Percentiles rank a stretch among this genome's conserved stretches.
These are phyloP conservation scores for Seriola rivoliana DNA, from an alignment of 2,113 vertebrate species.

Conservation along the genomic window DNA sequence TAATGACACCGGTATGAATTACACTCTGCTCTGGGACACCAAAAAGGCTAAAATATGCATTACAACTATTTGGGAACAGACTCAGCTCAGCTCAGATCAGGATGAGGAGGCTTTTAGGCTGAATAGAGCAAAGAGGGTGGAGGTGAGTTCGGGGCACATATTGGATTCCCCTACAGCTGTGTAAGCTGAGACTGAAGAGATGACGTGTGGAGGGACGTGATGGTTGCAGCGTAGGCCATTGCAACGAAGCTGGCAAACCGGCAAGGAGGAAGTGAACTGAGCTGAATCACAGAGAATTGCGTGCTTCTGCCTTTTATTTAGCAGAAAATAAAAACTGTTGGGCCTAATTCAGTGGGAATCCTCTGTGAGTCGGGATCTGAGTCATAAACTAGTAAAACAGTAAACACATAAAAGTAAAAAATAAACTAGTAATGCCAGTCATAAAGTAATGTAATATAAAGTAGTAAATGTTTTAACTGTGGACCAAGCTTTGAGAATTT, in stretches of 20 bases:
- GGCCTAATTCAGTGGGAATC: background rate
- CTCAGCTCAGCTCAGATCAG: background rate
- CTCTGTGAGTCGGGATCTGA: background rate
- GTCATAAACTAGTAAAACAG: background rate
- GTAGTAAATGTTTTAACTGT: background rate
- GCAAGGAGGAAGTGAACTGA: background rate
- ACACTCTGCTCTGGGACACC: background rate
- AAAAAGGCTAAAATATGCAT: background rate
- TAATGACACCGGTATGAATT: background rate
- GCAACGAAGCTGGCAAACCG: background rate
- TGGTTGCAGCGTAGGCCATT: conserved; percentile 17
- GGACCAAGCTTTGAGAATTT: background rate
- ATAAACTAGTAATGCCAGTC: no score
- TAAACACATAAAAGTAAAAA: background rate
- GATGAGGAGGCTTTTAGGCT: background rate
- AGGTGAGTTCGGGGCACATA: conserved; percentile 17
- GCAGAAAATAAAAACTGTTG: background rate
- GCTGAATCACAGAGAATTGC: background rate
- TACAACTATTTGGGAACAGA: background rate
- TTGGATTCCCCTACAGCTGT: conserved; percentile 50
- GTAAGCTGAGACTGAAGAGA: conserved; percentile 58
- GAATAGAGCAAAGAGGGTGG: background rate
- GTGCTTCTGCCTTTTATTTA: background rate
- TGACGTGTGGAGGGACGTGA: conserved; percentile 61
- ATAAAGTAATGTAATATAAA: background rate